Evolutionary conservation across 2,113 vertebrate genomes (phyloP).

Genomic region (Nematolebias whitei): DNA sequence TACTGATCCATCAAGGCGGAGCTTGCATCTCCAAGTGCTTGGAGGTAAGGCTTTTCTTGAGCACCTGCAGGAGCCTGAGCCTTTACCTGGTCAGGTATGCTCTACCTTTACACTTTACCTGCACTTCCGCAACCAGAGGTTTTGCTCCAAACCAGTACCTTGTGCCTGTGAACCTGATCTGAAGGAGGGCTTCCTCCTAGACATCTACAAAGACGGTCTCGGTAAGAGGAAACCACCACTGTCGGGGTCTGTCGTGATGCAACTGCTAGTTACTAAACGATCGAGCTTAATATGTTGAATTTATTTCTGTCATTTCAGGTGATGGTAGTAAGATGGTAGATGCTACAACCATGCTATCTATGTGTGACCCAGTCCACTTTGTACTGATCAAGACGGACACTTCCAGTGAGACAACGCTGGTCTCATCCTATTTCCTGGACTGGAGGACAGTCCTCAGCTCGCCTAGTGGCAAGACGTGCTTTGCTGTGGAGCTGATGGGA

Average conservation of each 20-base stretch:
- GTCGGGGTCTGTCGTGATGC: not conserved
- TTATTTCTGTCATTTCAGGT: conserved; percentile 70
- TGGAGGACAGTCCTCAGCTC: conserved; percentile 90
- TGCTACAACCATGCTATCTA: conserved; percentile 89
- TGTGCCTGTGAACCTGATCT: conserved; percentile 96
- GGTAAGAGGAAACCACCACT: conserved; percentile 71
- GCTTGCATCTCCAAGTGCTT: conserved; percentile 94
- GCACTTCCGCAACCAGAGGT: conserved; percentile 95
- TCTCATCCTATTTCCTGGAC: conserved; percentile 94
- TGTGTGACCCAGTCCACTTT: conserved; percentile 94
- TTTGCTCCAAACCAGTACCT: conserved; percentile 92
- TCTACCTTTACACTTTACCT: conserved; percentile 93
- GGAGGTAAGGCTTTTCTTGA: conserved; percentile 97
- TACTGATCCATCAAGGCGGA: conserved; percentile 90
- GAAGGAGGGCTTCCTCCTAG: conserved; percentile 92
- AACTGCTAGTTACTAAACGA: not conserved
- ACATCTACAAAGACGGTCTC: conserved; percentile 87
- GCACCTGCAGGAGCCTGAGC: conserved; percentile 92
- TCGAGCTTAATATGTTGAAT: not conserved
- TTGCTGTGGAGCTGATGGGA: conserved; percentile 92
- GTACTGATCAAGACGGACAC: conserved; percentile 93
- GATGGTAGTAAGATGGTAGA: conserved; percentile 93
- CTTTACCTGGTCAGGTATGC: conserved; percentile 90
- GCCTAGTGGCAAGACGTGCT: conserved; percentile 81
- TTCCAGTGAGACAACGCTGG: conserved; percentile 87